These are phyloP conservation scores for Mus pahari DNA, from an alignment of 2,113 vertebrate genomes.

Conservation along the genomic window DNA sequence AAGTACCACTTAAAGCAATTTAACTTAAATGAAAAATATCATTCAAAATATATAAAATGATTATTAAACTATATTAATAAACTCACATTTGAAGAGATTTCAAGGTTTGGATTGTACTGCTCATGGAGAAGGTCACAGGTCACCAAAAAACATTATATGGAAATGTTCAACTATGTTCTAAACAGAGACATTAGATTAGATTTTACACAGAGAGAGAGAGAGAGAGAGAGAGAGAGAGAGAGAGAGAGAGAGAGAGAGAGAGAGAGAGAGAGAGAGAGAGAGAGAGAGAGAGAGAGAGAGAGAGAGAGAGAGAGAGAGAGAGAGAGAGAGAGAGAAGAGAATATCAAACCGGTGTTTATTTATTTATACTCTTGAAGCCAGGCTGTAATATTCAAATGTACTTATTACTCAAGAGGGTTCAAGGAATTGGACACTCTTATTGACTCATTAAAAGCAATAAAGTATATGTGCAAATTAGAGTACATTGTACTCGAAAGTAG, in stretches of 20 bases:
- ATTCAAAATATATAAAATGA: not conserved
- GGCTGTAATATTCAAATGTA: not conserved
- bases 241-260: not conserved
- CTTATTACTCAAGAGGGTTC: not conserved
- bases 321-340: not conserved
- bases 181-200: not conserved
- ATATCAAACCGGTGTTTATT: not conserved
- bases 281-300: no score
- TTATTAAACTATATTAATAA: not conserved
- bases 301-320: no score
- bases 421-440: not conserved
- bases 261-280: no score
- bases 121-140: not conserved
- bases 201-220: not conserved
- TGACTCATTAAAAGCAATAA: not conserved
- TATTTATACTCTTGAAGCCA: not conserved
- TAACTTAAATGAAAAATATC: not conserved
- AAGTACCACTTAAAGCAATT: not conserved
- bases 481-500: not conserved
- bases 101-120: not conserved
- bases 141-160: not conserved
- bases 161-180: not conserved
- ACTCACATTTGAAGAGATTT: not conserved
- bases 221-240: not conserved
- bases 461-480: not conserved